Evolutionary conservation across 1,140 invertebrate genomes (phyloP).

Genomic region (Caerostris extrusa): DNA sequence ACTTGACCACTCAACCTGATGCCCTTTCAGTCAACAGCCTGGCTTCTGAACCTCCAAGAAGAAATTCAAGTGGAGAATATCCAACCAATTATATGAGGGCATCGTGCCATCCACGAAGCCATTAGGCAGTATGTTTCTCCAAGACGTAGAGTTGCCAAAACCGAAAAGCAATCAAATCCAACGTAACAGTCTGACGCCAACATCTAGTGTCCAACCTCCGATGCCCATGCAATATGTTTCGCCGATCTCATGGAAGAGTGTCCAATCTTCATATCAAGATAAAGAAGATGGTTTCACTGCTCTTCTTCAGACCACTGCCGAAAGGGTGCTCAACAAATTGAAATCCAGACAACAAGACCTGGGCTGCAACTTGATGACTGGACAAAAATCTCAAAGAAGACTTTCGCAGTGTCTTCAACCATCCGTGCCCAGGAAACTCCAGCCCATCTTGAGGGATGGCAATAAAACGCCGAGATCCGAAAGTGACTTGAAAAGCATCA

Average conservation of each 20-base stretch:
- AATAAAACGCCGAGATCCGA: conserved; percentile 63
- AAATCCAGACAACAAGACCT: conserved; percentile 63
- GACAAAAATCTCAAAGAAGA: conserved; percentile 54
- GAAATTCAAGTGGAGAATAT: conserved; percentile 72
- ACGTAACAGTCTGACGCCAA: conserved; percentile 30
- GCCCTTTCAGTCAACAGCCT: conserved; percentile 6
- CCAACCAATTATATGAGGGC: background rate
- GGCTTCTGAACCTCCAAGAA: conserved; percentile 35
- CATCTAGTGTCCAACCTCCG: conserved; percentile 45
- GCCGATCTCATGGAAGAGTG: conserved; percentile 32
- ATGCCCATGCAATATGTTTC: conserved; percentile 31
- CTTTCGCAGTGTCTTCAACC: conserved; percentile 44
- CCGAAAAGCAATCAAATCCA: conserved; percentile 26
- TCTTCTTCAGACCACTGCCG: conserved; percentile 62
- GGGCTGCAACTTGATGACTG: conserved; percentile 6
- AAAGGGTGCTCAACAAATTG: conserved; percentile 64
- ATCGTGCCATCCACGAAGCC: background rate
- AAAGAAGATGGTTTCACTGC: conserved; percentile 53
- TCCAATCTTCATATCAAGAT: background rate
- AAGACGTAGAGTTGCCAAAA: conserved; percentile 53
- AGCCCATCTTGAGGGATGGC: conserved; percentile 59
- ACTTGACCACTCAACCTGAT: conserved; percentile 24
- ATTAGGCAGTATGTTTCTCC: background rate
- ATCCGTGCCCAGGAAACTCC: conserved; percentile 55
- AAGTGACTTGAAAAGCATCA: conserved; percentile 44